phyloP scores from a whole-genome alignment of 2,888 invertebrate genomes.

The Nysson spinosus region DNA sequence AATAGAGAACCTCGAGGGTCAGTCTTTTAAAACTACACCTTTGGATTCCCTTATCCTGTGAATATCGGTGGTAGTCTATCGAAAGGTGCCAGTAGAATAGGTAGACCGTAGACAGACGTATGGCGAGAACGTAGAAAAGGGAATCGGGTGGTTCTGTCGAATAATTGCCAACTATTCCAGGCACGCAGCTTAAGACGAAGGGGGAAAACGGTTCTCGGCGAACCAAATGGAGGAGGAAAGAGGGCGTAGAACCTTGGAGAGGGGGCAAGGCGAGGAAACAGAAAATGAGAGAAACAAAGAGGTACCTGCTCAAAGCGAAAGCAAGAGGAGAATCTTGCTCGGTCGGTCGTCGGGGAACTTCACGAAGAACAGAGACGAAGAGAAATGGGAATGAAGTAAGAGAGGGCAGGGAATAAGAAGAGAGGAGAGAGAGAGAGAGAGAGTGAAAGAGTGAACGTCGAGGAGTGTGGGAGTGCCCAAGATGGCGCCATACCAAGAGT shows the following conservation, averaged over 20 bases:
- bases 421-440: conserved; percentile 42
- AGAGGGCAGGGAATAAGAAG: conserved; percentile 36
- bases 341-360: no score
- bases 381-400: conserved; percentile 28
- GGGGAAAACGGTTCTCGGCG: conserved; percentile 40
- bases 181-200: conserved; percentile 63
- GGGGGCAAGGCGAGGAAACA: conserved; percentile 32
- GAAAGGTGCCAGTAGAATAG: conserved; percentile 10
- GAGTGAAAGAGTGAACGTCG: conserved; percentile 36
- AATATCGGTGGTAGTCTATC: conserved; percentile 2
- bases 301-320: conserved; percentile 19
- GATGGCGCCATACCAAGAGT: conserved; percentile 73
- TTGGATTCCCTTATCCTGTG: no score
- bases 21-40: no score
- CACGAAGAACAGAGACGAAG: conserved; percentile 6
- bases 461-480: conserved; percentile 74
- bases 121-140: conserved; percentile 24
- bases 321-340: conserved; percentile 15
- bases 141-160: conserved; percentile 56
- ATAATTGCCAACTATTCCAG: conserved; percentile 73
- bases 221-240: conserved; percentile 11
- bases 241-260: conserved; percentile 22
- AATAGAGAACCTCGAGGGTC: no score
- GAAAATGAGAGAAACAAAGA: conserved; percentile 61
- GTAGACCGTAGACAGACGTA: conserved; percentile 24